Percentiles rank a stretch among this genome's conserved stretches.
Conservation (phyloP, 2,888 invertebrate genomes). For the Pyrrhosoma nymphula region DNA sequence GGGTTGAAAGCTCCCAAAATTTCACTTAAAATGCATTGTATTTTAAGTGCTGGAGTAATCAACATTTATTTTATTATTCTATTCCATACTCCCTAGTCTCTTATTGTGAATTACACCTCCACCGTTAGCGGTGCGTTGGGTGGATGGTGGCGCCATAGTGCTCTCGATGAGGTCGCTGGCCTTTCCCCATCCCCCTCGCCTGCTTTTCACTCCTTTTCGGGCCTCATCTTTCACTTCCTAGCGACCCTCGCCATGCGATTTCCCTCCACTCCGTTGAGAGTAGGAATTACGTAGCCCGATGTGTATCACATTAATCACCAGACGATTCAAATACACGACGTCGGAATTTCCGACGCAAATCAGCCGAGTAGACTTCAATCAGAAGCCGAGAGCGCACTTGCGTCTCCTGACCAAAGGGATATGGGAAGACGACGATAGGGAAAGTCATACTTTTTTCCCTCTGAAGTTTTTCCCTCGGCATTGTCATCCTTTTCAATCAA, state of each 20-base stretch:
- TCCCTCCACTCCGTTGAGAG: not conserved
- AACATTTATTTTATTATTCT: no score
- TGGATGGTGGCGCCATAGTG: not conserved
- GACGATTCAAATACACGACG: not conserved
- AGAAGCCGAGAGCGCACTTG: not conserved
- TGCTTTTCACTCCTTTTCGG: not conserved
- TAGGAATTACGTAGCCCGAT: not conserved
- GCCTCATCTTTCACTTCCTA: slow-evolving; percentile 1
- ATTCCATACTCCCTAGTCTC: no score
- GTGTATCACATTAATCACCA: not conserved
- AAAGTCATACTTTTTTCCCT: not conserved
- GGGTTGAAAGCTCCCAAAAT: no score
- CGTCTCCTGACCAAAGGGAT: not conserved
- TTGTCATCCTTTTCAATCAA: not conserved
- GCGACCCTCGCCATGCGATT: not conserved
- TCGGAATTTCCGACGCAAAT: not conserved
- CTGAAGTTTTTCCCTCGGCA: not conserved
- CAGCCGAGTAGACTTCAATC: not conserved
- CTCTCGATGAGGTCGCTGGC: slow-evolving; percentile 13
- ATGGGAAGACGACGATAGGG: not conserved
- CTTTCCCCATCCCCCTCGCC: not conserved
- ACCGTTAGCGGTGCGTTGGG: not conserved
- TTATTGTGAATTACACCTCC: not conserved
- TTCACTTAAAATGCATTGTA: no score
- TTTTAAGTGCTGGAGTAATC: no score